A percentile compares a stretch with the other conserved stretches of the same genome.
phyloP scores from a whole-genome alignment of 2,113 vertebrate species.

The Phrynocephalus versicolor region DNA sequence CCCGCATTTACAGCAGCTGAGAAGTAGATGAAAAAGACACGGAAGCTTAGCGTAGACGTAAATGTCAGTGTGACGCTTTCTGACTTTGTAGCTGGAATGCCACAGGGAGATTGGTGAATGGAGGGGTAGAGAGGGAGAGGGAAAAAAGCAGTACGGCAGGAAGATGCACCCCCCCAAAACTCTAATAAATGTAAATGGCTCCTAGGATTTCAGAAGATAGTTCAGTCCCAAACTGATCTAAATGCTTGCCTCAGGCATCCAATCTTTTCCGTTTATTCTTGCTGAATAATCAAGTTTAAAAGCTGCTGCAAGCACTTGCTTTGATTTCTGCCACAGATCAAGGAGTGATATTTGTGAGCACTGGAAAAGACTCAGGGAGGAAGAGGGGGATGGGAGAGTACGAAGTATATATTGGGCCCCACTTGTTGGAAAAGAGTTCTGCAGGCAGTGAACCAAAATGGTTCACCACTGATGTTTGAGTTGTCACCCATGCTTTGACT shows the following conservation, averaged over 20 bases:
- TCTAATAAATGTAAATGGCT: slow-evolving; percentile 17
- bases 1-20: neutral
- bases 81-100: neutral
- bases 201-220: neutral
- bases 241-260: neutral
- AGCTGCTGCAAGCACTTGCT: slow-evolving; percentile 2
- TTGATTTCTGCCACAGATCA: slow-evolving; percentile 23
- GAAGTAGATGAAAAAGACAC: neutral
- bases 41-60: neutral
- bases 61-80: neutral
- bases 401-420: neutral
- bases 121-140: neutral
- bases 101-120: neutral
- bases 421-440: neutral
- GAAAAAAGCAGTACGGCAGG: neutral
- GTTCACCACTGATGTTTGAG: neutral
- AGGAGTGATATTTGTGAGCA: neutral
- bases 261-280: slow-evolving; percentile 14
- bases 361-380: neutral
- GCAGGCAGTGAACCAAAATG: neutral
- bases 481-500: neutral
- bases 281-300: slow-evolving; percentile 27
- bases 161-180: neutral
- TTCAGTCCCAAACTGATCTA: slow-evolving; percentile 1
- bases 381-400: neutral